phyloP scores from a whole-genome alignment of 2,797 vertebrate species.

The Phrynocephalus forsythii region DNA sequence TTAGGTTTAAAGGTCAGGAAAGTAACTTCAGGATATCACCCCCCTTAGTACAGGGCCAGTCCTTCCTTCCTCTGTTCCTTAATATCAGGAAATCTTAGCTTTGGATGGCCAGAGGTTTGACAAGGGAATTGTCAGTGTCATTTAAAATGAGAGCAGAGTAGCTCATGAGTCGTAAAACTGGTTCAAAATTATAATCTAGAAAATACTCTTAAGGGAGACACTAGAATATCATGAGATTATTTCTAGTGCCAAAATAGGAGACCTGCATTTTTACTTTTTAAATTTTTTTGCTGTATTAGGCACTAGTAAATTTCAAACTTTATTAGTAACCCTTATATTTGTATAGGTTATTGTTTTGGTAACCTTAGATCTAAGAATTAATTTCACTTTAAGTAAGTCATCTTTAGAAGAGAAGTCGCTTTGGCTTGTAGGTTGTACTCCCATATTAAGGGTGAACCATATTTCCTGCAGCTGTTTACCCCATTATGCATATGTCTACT shows the following conservation, averaged over 20 bases:
- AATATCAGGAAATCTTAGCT: background rate
- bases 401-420: background rate
- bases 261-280: too few relatives aligned
- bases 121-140: background rate
- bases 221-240: background rate
- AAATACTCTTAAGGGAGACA: background rate
- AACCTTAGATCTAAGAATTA: background rate
- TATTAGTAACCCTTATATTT: background rate
- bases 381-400: conserved; percentile 2
- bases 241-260: background rate
- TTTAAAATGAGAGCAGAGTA: background rate
- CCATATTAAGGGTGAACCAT: background rate
- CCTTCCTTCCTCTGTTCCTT: background rate
- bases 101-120: background rate
- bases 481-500: background rate
- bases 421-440: background rate
- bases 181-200: background rate
- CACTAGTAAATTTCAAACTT: background rate
- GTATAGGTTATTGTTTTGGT: background rate
- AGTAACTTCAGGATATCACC: background rate
- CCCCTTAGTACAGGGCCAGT: background rate
- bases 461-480: background rate
- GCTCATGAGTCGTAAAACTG: background rate
- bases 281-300: background rate
- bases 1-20: background rate